These are phyloP conservation scores for Ceratina japonica DNA, from an alignment of 1,140 invertebrate species.

Conservation along the genomic window DNA sequence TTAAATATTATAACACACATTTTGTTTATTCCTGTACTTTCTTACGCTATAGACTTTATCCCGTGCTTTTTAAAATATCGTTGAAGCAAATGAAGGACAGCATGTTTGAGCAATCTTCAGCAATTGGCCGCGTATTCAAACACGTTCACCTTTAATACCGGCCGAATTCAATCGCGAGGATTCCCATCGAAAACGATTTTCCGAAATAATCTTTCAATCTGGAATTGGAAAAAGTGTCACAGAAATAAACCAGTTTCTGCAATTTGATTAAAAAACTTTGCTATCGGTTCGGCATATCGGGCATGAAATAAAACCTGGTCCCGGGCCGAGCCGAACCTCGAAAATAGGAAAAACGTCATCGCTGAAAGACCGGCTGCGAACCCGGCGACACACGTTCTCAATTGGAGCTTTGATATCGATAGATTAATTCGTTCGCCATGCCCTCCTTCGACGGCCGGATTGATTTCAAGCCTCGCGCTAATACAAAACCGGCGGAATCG, in stretches of 20 bases:
- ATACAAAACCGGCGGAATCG: conserved; percentile 18
- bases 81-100: too few species aligned
- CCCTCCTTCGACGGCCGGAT: neutral
- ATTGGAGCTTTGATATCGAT: conserved; percentile 1
- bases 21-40: too few species aligned
- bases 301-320: conserved; percentile 15
- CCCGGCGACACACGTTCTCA: neutral
- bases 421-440: conserved; percentile 27
- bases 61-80: too few species aligned
- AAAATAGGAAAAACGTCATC: neutral
- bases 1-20: too few species aligned
- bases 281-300: neutral
- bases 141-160: neutral
- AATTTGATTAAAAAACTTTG: conserved; percentile 27
- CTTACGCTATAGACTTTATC: too few species aligned
- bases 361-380: neutral
- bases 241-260: conserved; percentile 5
- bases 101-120: too few species aligned
- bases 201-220: conserved; percentile 15
- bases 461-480: conserved; percentile 9
- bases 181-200: conserved; percentile 11
- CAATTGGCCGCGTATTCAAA: neutral
- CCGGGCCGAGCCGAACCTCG: neutral
- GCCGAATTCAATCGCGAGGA: neutral
- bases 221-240: neutral